Evolutionary conservation across 2,888 invertebrate genomes (phyloP), one percentile per base, ranked within the genome.

Genomic region (Tupiocoris notatus): DNA sequence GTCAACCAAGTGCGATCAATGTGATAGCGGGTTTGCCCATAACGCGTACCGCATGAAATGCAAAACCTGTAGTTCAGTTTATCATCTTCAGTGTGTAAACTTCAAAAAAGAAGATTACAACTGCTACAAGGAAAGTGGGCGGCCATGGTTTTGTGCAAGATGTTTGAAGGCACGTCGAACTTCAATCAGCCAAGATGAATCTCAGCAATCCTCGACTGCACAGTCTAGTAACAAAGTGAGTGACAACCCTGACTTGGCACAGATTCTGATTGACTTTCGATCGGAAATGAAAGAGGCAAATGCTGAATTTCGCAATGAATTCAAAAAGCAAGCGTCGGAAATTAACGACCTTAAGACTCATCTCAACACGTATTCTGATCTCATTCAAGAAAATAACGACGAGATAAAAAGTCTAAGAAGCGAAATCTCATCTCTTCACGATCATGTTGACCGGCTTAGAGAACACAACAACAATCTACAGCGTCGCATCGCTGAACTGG

Each of bases 351-450:
- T 67, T 16, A 67, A 67, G 21, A 39, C 17, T 18, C 18, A 67
- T 56, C 24, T 67, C 12, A 22, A 56, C 7, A 54, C 18, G 9
- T 67, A 67, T 22, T 67, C 67, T 1, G 21, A 67, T 16, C n/a
- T 21, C 20, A 67, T 67, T 21, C 18, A 20, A 21, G 56, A 65
- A n/a, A 65, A 65, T 25, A 65, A 24, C 12, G 65, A 65, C 25
- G 65, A 18, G 1, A 67, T 56, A 3, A 24, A 16, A 2, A n/a
- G 56, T 16, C 56, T 67, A 2, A 54, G 56, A 16, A n/a, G 18
- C 1, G 67, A 67, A 7, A 18, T 67, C 12, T 3, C 12, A 9
- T 2, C 2, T 1, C 7, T 67, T 20, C 2, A 20, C 12, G 56
- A 20, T 1, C 9, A 39, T 6, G 56, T 18, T 56, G 56, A 67